Evolutionary conservation across 64 coral and sea anemone genomes (phyloP), one percentile per base, ranked within the genome.

Genomic region (Platygyra sinensis): DNA sequence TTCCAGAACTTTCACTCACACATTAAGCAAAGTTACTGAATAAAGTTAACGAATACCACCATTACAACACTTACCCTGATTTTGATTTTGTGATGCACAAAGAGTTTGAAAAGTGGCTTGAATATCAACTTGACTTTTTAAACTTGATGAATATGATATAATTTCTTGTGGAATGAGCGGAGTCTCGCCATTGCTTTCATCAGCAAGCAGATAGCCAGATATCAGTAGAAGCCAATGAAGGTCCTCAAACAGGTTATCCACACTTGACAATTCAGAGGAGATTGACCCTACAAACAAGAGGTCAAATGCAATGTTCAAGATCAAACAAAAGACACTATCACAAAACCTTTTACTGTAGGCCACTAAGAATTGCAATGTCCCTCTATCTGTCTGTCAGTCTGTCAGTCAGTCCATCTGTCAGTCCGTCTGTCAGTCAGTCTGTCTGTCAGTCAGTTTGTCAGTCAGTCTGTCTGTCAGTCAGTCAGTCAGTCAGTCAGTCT

Each of bases 151-250:
- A 88, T 95, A 96, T 80, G 80, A 38, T 16, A 99, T 91, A 20
- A 99, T 87, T 71, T 91, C 91, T 65, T 90, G 87, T 2, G 96
- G 96, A 77, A 99, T 99, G 0, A 99, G 78, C 27, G 96, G 90
- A 49, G 83, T 99, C 75, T 99, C 96, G 0, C 96, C 94, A 0
- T 82, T 90, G 60, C 94, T 93, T 49, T 99, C 94, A 49, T 99
- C 96, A 91, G 94, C 94, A 76, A 99, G 39, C 62, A 99, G 80
- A 75, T 99, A 86, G 63, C 90, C 96, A 86, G 94, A 76, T 42
- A 99, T 93, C 19, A 99, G 78, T 62, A 99, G 78, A 20, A 99
- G 78, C 96, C 96, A 99, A 72, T 99, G 96, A 0, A 99, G 91
- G 60, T 99, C 96, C 80, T 99, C 96, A 80, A 86, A 99, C 8